Conservation (phyloP, 2,888 invertebrate genomes). For the Calephelis perditalis region DNA sequence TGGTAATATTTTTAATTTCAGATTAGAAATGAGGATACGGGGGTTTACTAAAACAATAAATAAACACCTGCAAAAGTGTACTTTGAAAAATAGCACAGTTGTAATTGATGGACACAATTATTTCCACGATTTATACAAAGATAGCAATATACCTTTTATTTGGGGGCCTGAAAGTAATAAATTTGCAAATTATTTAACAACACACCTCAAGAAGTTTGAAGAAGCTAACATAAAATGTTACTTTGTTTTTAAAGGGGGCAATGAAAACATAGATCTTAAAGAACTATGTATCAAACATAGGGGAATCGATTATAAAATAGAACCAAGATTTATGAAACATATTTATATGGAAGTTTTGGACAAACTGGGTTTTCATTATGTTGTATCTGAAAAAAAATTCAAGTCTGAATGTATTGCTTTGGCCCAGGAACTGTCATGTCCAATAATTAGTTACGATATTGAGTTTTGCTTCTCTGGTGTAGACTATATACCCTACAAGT, state of each 20-base stretch:
- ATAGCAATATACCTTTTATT: constrained; percentile 26
- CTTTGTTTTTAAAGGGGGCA: constrained; percentile 41
- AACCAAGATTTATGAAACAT: constrained; percentile 36
- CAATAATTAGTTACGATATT: constrained; percentile 39
- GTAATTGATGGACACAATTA: constrained; percentile 45
- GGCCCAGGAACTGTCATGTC: constrained; percentile 40
- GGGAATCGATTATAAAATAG: not conserved
- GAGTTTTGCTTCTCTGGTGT: constrained; percentile 38
- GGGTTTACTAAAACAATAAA: constrained; percentile 14
- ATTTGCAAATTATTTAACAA: constrained; percentile 35
- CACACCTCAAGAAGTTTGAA: constrained; percentile 35
- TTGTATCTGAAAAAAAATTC: constrained; percentile 34
- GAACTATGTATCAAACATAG: not conserved
- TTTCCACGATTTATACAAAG: constrained; percentile 34
- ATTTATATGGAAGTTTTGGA: constrained; percentile 37
- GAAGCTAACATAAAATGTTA: constrained; percentile 40
- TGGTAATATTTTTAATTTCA: not conserved
- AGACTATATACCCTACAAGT: constrained; percentile 34
- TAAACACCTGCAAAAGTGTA: constrained; percentile 5
- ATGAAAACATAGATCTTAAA: constrained; percentile 20
- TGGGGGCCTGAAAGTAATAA: constrained; percentile 41
- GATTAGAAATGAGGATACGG: constrained; percentile 27
- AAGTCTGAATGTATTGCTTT: constrained; percentile 41
- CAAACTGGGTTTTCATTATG: constrained; percentile 38
- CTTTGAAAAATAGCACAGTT: constrained; percentile 34